Base-by-base conservation (phyloP, 2,797 vertebrate genomes). In the Brachyalestes nurse region DNA sequence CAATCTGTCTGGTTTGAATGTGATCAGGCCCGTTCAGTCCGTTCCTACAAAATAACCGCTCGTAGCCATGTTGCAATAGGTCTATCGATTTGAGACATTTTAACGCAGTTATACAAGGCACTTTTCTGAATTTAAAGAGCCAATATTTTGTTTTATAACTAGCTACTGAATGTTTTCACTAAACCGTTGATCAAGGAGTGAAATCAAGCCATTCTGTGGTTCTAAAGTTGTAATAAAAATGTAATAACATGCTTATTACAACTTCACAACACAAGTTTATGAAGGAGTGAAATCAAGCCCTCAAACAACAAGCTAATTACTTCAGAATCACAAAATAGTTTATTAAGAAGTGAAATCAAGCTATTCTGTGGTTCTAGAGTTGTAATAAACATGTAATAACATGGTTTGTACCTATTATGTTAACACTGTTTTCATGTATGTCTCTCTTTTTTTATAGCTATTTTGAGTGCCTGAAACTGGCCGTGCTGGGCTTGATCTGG, bases 1-100 rank as follows among this genome's bases (percentile, higher is more conserved):
- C 93, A 94, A 94, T 93, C 93, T 94, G 93, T 90, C 90, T 90
- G 85, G 64, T 84, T 89, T 91, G 88, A 92, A 90, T 88, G 89
- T 89, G 72, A 84, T 89, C 84, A 85, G 79, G 78, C 76, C 75
- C 75, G 83, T 28, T 28, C 28, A 28, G 28, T 82, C 80, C 78
- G 66, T 84, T 86, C 83, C 72, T 80, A 82, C 78, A 77, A 72
- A 82, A 88, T 83, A 75, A 79, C 66, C 45, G 73, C 53, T 82
- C 73, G 71, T 71, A 76, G 61, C 66, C 72, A 71, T 81, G 58
- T 80, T 72, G 25, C 21, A 23, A 34, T 17, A 38, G 14, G 23
- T 51, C 7, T 66, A 49, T 70, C 13, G 6, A 25, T 70, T 25
- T 25, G 9, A 1, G 2, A 34, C 34, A 19, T 34, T 19, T 71